Evolutionary conservation across 2,888 invertebrate species (phyloP), one percentile per base, ranked within the genome.

Genomic region (Dioctria linearis): DNA sequence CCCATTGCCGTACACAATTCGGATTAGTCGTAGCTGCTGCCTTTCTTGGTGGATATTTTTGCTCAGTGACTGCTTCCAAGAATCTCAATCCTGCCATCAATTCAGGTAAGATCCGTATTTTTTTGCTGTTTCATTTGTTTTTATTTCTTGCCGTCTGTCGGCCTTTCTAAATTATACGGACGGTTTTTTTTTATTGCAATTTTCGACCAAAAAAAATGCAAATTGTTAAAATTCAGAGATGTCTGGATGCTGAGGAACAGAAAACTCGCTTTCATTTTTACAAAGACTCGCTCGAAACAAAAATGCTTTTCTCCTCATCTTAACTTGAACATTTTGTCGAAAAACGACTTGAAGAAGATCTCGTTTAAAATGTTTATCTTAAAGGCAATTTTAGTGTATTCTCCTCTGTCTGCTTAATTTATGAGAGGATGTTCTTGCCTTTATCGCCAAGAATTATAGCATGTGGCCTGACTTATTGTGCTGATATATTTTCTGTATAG

Each of bases 121-220:
- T 25, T 25, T 25, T 25, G 25, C n/a, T 63, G 13, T 8, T 57
- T 76, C 42, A 61, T 63, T 6, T 5, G 46, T 76, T 76, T 39
- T 13, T 37, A 61, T 63, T 63, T 13, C 25, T 37, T 42, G 11
- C 61, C 37, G 46, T 76, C 63, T 46, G 43, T 66, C 61, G 73
- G 73, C 73, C 73, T 59, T 59, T 73, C 73, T 57, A 73, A 73
- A 73, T 73, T 73, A 73, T 73, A 73, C 40, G 73, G 57, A 57
- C 42, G 40, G 73, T 57, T 73, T 73, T 73, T 73, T 42, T 71
- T 71, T 71, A 49, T 39, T 9, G 42, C 25, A 40, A 6, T 13
- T 73, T 73, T 51, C 42, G 51, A 37, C 9, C 49, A 69, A 51
- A 69, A 42, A 67, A 69, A 73, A 59, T 73, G 54, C 73, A 49